Evolutionary conservation across 2,888 invertebrate genomes (phyloP).

Genomic region (Hetaerina titia): DNA sequence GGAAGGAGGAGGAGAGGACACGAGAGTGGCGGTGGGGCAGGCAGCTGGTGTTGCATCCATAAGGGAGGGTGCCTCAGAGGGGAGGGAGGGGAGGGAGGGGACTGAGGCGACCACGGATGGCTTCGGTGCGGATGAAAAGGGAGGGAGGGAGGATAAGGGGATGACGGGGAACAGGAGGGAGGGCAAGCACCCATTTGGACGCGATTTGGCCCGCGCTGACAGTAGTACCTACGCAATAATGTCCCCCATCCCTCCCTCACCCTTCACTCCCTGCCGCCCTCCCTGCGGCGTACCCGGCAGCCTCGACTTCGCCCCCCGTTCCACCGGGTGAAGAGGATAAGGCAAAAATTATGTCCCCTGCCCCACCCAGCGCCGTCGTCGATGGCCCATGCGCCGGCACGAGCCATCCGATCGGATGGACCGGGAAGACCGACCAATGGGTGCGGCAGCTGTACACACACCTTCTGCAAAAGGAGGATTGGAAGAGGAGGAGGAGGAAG

Average conservation of each 20-base stretch:
- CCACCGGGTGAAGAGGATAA: background rate
- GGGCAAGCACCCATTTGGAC: background rate
- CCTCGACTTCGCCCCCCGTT: background rate
- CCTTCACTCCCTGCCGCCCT: background rate
- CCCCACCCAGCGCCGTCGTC: background rate
- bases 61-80: background rate
- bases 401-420: background rate
- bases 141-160: background rate
- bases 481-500: background rate
- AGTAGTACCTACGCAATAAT: constrained; percentile 13
- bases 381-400: background rate
- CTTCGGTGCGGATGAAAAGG: background rate
- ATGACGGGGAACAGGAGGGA: background rate
- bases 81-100: background rate
- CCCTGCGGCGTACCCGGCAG: background rate
- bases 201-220: constrained; percentile 42
- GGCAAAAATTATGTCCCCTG: background rate
- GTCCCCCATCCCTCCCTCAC: background rate
- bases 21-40: too few species aligned
- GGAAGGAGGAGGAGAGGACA: background rate
- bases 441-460: background rate
- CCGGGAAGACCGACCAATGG: background rate
- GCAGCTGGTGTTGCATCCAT: background rate
- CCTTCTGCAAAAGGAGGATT: background rate
- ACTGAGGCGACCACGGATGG: background rate